Conservation (phyloP, 2,888 invertebrate species). For the Aphidoletes aphidimyza region DNA sequence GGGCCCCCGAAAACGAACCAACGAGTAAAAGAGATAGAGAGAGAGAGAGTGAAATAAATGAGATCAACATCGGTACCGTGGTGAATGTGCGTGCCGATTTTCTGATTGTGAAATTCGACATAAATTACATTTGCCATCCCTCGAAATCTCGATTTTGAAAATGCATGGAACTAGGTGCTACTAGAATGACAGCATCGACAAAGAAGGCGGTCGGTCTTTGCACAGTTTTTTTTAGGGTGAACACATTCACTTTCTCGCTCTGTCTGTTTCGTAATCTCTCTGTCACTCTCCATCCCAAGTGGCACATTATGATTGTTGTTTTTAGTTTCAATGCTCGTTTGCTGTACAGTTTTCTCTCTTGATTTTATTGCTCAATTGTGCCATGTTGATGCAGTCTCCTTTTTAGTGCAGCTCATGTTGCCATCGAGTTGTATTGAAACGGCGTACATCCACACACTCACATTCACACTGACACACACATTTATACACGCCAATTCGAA, state of each 20-base stretch:
- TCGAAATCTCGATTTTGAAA: not conserved
- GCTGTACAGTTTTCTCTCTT: not conserved
- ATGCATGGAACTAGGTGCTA: not conserved
- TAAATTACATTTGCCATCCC: not conserved
- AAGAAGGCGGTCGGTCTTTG: not conserved
- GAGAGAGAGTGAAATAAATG: not conserved
- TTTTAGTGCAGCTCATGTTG: not conserved
- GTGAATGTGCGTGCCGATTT: slow-evolving; percentile 32
- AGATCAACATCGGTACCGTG: not conserved
- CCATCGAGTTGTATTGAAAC: not conserved
- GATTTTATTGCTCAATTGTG: not conserved
- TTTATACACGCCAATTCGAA: not conserved
- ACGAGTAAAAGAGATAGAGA: too few species aligned
- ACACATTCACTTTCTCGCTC: too few species aligned
- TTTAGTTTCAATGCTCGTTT: not conserved
- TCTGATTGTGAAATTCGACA: not conserved
- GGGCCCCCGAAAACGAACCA: too few species aligned
- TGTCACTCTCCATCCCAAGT: slow-evolving; percentile 9
- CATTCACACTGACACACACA: not conserved
- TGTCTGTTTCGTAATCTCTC: too few species aligned
- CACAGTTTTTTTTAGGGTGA: slow-evolving; percentile 32
- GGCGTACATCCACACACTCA: too few species aligned
- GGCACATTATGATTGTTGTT: slow-evolving; percentile 44
- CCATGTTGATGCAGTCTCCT: not conserved
- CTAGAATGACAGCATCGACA: not conserved